Conservation (phyloP, 2,797 vertebrate species). For the Danio tinwini region DNA sequence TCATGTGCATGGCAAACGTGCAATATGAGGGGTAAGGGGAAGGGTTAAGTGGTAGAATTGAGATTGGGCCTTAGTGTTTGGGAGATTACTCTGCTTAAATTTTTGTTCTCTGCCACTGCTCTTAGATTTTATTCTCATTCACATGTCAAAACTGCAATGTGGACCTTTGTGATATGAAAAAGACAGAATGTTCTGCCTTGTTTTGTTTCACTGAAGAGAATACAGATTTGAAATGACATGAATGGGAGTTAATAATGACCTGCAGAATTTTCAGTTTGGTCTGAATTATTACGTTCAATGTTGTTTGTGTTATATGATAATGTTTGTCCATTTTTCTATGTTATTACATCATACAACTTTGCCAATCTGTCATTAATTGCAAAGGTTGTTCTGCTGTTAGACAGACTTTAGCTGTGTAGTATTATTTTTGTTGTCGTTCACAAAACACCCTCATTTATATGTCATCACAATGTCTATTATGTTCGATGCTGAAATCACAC, state of each 20-base stretch:
- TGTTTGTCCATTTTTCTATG: constrained; percentile 35
- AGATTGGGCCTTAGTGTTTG: not conserved
- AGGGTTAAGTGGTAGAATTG: no score
- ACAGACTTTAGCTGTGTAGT: constrained; percentile 33
- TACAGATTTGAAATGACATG: constrained; percentile 12
- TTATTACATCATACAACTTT: constrained; percentile 50
- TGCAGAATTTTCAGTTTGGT: not conserved
- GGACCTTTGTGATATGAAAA: not conserved
- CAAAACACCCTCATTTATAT: constrained; percentile 44
- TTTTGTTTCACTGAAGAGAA: not conserved
- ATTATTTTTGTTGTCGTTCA: constrained; percentile 30
- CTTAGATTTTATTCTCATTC: not conserved
- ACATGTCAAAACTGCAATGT: no score
- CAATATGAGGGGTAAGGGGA: no score
- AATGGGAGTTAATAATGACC: not conserved
- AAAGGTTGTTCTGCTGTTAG: constrained; percentile 51
- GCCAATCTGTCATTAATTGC: constrained; percentile 56
- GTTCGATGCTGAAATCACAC: constrained; percentile 55
- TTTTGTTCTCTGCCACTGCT: not conserved
- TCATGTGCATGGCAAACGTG: no score
- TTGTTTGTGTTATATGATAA: constrained; percentile 26
- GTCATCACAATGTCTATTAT: constrained; percentile 57
- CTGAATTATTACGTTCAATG: constrained; percentile 6
- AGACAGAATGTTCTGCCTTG: not conserved
- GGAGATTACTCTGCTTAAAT: not conserved